Evolutionary conservation across 2,888 invertebrate species (phyloP).

Genomic region (Apomyelois bistriatella): DNA sequence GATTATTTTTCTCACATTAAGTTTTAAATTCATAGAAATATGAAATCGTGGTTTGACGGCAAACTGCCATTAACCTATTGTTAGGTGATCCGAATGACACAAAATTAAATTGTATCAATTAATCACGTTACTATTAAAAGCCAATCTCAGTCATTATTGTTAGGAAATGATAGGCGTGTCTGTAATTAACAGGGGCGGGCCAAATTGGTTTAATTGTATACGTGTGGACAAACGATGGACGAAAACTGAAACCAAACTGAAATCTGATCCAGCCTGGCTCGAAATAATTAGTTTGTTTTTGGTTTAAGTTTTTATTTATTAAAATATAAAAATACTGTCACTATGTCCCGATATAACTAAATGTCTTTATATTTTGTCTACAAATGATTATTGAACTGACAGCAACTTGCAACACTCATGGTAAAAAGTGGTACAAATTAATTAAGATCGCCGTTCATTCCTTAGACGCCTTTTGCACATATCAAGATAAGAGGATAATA

Average conservation of each 20-base stretch:
- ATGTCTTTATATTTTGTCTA: no score
- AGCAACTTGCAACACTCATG: no score
- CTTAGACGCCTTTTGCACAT: no score
- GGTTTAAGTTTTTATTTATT: background rate
- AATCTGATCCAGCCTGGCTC: background rate
- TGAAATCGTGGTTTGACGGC: no score
- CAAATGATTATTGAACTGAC: no score
- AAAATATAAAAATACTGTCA: background rate
- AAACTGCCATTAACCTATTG: no score
- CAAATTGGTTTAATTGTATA: conserved; percentile 54
- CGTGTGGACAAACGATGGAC: conserved; percentile 31
- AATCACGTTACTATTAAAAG: conserved; percentile 12
- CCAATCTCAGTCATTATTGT: conserved; percentile 18
- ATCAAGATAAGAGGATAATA: no score
- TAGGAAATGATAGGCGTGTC: conserved; percentile 39
- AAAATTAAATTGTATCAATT: background rate
- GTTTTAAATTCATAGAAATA: no score
- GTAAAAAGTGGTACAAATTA: no score
- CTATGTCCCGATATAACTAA: background rate
- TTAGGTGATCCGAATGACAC: background rate
- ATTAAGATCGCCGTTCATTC: no score
- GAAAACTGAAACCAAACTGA: background rate
- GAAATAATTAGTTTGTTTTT: background rate
- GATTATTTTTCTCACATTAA: no score
- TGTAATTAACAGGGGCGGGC: conserved; percentile 59